Base-by-base conservation (phyloP, 2,797 vertebrate genomes). In the Eptatretus atami region DNA sequence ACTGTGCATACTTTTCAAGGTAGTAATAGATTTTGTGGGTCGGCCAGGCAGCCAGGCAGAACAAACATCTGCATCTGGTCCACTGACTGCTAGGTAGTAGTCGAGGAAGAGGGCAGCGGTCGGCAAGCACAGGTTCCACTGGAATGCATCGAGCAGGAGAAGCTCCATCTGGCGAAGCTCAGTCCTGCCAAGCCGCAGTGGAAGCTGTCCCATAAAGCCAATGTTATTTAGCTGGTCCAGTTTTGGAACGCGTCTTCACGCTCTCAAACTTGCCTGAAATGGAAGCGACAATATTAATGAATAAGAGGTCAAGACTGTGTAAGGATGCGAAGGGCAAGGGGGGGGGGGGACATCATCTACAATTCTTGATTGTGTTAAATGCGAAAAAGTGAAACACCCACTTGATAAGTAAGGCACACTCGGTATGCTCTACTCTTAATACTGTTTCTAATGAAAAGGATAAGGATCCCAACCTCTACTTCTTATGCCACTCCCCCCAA, bases 61-160 rank as follows among this genome's bases (percentile, higher is more conserved):
- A 77, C 82, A 79, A 54, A 84, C 77, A 74, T 90, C 85, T 1
- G 76, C 77, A 67, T 83, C 80, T 52, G 78, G 78, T 71, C 82
- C 66, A 0, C 83, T 80, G 64, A 74, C 79, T 13, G 72, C 73
- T 74, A 93, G 85, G 80, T 88, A 93, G 79, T 83, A 87, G 76
- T 86, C 83, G 13, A 86, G 81, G 71, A 86, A 93, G 74, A 90
- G 84, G 52, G 84, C 84, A 0, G 85, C 78, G 0, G 85, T 93
- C 67, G 86, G 85, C 75, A 88, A 77, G 70, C 84, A 86, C 64
- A 93, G 77, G 71, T 86, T 83, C 84, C 84, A 93, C 71, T 73
- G 68, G 24, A 93, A 86, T 13, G 78, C 81, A 73, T 86, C 81
- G 67, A 88, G 76, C 65, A 93, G 76, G 69, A 86, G 74, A 67